Conservation (phyloP, 2,113 vertebrate genomes). For the Dasypus novemcinctus region DNA sequence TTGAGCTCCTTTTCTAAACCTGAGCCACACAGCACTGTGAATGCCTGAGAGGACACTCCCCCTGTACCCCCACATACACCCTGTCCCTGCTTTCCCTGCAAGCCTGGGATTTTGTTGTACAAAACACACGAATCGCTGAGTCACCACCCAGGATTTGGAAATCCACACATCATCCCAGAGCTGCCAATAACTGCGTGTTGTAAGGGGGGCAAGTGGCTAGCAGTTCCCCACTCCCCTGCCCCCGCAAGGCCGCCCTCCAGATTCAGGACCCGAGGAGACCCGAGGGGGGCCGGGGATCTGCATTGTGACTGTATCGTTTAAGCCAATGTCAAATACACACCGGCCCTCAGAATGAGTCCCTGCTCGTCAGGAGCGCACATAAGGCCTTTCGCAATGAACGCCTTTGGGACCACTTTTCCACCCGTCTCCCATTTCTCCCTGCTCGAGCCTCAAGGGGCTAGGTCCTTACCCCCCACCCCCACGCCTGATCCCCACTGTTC, state of each 20-base stretch:
- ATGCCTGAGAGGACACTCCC: neutral
- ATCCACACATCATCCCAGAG: neutral
- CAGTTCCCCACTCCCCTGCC: neutral
- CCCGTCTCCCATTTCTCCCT: accelerated
- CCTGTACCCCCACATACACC: too few relatives aligned
- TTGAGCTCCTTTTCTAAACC: neutral
- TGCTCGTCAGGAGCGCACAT: neutral
- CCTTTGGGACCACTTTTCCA: neutral
- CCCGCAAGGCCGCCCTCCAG: neutral
- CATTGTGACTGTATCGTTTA: accelerated
- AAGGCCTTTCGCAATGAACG: neutral
- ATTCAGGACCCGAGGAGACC: neutral
- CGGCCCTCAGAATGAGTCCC: neutral
- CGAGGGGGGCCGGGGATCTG: neutral
- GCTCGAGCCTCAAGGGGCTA: accelerated
- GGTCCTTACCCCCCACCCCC: neutral
- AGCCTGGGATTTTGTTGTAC: too few relatives aligned
- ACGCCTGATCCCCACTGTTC: neutral
- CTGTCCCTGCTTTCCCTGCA: neutral
- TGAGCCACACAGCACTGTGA: neutral
- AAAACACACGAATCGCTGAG: neutral
- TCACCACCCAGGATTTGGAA: neutral
- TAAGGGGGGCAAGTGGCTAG: neutral
- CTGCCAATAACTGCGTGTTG: constrained; percentile 5
- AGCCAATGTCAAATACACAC: neutral